A percentile compares a stretch with the other conserved stretches of the same genome.
Conservation (phyloP, 2,888 invertebrate species). For the Drosophila buzzatii region DNA sequence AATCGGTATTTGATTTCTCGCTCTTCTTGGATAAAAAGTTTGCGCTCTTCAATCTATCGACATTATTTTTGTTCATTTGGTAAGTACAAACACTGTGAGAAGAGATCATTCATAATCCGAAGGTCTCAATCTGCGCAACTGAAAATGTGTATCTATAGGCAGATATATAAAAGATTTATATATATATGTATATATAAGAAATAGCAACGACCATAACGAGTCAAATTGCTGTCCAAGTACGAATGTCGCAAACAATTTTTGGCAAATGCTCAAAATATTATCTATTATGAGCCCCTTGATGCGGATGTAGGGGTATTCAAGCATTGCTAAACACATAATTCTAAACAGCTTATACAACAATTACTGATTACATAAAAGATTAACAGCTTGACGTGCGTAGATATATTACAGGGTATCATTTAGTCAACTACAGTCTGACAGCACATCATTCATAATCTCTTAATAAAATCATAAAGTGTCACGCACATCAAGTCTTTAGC, state of each 20-base stretch:
- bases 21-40: constrained; percentile 92
- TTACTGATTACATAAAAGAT: neutral
- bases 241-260: constrained; percentile 45
- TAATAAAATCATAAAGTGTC: neutral
- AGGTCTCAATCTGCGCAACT: constrained; percentile 46
- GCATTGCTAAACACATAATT: neutral
- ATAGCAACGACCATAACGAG: constrained; percentile 27
- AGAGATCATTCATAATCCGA: constrained; percentile 5
- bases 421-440: neutral
- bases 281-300: constrained; percentile 19
- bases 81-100: constrained; percentile 87
- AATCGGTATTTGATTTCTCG: constrained; percentile 92
- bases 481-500: neutral
- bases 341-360: too few relatives aligned
- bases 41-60: constrained; percentile 92
- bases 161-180: constrained; percentile 1
- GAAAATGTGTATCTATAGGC: constrained; percentile 11
- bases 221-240: constrained; percentile 41
- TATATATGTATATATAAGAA: neutral
- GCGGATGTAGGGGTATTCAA: neutral
- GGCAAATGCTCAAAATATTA: constrained; percentile 50
- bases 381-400: neutral
- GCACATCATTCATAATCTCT: neutral
- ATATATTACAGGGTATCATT: neutral
- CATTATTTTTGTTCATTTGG: constrained; percentile 95